A percentile compares a stretch with the other conserved stretches of the same genome.
Conservation (phyloP, 2,797 vertebrate genomes). For the Choloepus didactylus region DNA sequence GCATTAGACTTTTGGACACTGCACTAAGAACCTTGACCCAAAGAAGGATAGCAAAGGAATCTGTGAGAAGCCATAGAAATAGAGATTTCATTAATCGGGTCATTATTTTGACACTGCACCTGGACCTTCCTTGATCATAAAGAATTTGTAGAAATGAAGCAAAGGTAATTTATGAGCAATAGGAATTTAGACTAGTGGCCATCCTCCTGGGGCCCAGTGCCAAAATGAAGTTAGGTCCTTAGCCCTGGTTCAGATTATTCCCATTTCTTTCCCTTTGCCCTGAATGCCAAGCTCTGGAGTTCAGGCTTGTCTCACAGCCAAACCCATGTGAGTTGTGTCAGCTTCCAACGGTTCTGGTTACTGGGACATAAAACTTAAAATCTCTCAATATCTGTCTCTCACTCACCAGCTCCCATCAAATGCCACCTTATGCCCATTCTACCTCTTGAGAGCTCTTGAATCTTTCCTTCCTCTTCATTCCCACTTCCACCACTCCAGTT, state of each 20-base stretch:
- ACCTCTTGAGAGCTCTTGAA: accelerated
- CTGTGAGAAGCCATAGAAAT: neutral
- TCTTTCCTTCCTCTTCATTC: neutral
- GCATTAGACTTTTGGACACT: neutral
- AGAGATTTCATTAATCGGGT: neutral
- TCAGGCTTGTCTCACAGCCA: accelerated
- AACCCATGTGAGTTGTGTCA: accelerated
- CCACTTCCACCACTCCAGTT: neutral
- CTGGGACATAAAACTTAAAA: accelerated
- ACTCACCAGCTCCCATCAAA: too few relatives aligned
- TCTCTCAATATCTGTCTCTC: accelerated
- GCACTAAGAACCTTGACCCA: neutral
- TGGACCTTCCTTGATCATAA: neutral
- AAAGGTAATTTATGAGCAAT: accelerated
- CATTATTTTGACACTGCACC: neutral
- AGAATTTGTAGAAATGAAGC: neutral
- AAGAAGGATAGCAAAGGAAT: neutral
- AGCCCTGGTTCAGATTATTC: accelerated
- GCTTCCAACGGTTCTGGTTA: accelerated
- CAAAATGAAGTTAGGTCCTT: neutral
- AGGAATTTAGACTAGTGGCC: too few relatives aligned
- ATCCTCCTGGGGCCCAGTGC: neutral
- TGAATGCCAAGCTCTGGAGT: neutral
- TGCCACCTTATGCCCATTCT: accelerated
- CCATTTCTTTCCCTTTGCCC: neutral